phyloP scores from a whole-genome alignment of 2,113 vertebrate species.

The Aptenodytes patagonicus region DNA sequence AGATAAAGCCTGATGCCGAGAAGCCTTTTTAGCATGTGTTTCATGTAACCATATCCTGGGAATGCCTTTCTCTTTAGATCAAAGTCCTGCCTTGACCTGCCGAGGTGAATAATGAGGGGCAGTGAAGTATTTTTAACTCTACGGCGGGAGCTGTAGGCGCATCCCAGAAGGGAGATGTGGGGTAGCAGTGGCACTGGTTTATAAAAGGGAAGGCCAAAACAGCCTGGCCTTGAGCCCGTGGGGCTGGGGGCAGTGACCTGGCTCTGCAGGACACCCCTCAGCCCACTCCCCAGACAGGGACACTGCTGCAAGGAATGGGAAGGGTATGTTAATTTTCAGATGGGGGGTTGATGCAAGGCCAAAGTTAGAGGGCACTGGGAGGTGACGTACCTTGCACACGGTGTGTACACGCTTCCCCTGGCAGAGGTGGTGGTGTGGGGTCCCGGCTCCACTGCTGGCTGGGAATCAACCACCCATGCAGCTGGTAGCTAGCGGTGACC shows the following conservation, averaged over 20 bases:
- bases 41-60: constrained; percentile 5
- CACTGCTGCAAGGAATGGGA: neutral
- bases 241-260: neutral
- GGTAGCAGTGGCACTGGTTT: neutral
- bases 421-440: neutral
- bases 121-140: constrained; percentile 33
- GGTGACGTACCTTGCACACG: rapidly evolving
- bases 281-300: neutral
- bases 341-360: neutral
- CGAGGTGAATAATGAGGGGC: neutral
- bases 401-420: neutral
- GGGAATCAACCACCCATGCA: neutral
- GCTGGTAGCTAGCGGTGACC: neutral
- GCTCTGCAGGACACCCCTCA: neutral
- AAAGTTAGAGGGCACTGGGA: neutral
- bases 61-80: constrained; percentile 40
- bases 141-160: neutral
- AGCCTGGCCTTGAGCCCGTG: neutral
- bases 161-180: neutral
- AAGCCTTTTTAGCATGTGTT: neutral
- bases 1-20: neutral
- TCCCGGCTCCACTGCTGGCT: neutral
- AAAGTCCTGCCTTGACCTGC: constrained; percentile 17
- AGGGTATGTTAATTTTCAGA: neutral
- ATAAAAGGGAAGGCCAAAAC: neutral